These are phyloP conservation scores for Reticulitermes speratus DNA, from an alignment of 1,140 invertebrate genomes.

Conservation along the genomic window DNA sequence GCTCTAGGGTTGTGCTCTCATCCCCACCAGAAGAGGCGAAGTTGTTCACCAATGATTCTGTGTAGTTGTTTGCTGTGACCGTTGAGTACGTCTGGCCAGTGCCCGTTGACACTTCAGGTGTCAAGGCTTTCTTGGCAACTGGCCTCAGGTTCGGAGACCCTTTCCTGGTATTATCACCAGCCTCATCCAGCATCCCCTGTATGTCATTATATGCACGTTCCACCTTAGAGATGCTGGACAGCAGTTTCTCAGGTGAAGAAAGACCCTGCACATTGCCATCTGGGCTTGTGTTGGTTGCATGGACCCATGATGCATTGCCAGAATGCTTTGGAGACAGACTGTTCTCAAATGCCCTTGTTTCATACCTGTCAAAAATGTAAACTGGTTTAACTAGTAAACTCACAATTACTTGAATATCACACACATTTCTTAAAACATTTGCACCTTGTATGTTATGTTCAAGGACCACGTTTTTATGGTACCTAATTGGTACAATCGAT, in stretches of 20 bases:
- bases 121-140: background rate
- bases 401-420: too few species aligned
- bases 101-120: background rate
- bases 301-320: background rate
- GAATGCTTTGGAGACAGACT: conserved; percentile 23
- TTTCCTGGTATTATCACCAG: background rate
- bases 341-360: conserved; percentile 27
- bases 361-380: conserved; percentile 25
- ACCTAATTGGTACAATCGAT: too few species aligned
- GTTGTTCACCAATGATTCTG: conserved; percentile 21
- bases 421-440: too few species aligned
- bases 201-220: conserved; percentile 30
- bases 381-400: too few species aligned
- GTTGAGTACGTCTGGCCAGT: conserved; percentile 12
- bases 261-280: background rate
- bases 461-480: too few species aligned
- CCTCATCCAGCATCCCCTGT: conserved; percentile 31
- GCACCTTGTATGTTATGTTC: too few species aligned
- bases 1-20: conserved; percentile 21
- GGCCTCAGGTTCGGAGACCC: background rate
- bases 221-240: conserved; percentile 28
- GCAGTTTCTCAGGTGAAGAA: conserved; percentile 31
- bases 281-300: background rate
- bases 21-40: background rate
- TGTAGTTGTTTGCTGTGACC: conserved; percentile 23